A percentile compares a stretch with the other conserved stretches of the same genome.
These are phyloP conservation scores for Cantharis rustica DNA, from an alignment of 2,888 invertebrate genomes.

Conservation along the genomic window DNA sequence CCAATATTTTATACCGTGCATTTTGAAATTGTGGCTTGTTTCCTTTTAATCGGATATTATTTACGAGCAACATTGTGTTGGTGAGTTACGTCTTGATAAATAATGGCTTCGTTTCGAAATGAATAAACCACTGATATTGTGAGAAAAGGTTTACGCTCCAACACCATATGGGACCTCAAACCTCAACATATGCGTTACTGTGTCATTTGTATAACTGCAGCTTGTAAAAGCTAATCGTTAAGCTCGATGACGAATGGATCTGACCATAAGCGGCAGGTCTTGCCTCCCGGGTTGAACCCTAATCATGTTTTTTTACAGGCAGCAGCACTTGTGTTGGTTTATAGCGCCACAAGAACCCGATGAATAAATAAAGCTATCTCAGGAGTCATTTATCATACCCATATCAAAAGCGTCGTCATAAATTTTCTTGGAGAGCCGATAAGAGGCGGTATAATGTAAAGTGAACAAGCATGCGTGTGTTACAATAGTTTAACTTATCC, in stretches of 20 bases:
- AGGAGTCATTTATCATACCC: slow-evolving; percentile 64
- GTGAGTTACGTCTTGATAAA: slow-evolving; percentile 26
- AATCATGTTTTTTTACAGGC: slow-evolving; percentile 41
- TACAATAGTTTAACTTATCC: slow-evolving; percentile 49
- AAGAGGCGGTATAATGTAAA: slow-evolving; percentile 47
- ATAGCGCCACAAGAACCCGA: slow-evolving; percentile 55
- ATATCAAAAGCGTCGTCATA: slow-evolving; percentile 62
- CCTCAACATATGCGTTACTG: slow-evolving; percentile 16
- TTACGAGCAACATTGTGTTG: slow-evolving; percentile 28
- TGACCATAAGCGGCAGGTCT: slow-evolving; percentile 30
- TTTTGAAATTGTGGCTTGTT: slow-evolving; percentile 37
- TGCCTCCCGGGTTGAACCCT: slow-evolving; percentile 42
- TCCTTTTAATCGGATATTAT: slow-evolving; percentile 38
- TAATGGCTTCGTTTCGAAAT: slow-evolving; percentile 25
- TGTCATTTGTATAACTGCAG: slow-evolving; percentile 10
- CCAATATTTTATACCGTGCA: slow-evolving; percentile 41
- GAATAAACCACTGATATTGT: slow-evolving; percentile 22
- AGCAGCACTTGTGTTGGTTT: slow-evolving; percentile 42
- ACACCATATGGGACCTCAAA: slow-evolving; percentile 29
- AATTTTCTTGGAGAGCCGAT: slow-evolving; percentile 56
- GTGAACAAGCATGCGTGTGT: slow-evolving; percentile 48
- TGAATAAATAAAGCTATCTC: slow-evolving; percentile 68
- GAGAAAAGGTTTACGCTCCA: slow-evolving; percentile 23
- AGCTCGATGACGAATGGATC: slow-evolving; percentile 32
- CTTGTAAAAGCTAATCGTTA: slow-evolving; percentile 25